These are phyloP conservation scores for Aleiodes testaceus DNA, from an alignment of 2,888 invertebrate species.

Conservation along the genomic window DNA sequence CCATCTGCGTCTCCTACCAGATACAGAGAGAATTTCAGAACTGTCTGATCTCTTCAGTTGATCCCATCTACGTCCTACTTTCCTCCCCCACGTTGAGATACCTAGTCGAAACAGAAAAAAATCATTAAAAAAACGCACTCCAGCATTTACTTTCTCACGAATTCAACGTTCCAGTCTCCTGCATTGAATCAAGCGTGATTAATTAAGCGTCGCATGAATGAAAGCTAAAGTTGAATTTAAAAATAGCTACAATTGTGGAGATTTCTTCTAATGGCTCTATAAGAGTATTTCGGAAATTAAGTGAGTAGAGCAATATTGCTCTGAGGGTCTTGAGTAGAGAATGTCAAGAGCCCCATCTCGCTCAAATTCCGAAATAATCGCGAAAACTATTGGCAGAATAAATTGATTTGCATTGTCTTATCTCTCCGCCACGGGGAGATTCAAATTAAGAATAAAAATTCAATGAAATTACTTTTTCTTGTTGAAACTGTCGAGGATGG, in stretches of 20 bases:
- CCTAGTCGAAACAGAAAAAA: conserved; percentile 67
- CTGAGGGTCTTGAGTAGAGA: no score
- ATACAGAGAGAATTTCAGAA: conserved; percentile 74
- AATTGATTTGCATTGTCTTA: background rate
- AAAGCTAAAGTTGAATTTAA: background rate
- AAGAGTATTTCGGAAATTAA: no score
- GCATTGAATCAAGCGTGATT: conserved; percentile 16
- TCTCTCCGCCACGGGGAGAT: background rate
- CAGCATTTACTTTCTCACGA: conserved; percentile 36
- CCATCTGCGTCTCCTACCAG: conserved; percentile 72
- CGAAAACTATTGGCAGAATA: background rate
- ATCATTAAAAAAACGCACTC: conserved; percentile 11
- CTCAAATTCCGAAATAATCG: no score
- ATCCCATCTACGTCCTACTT: conserved; percentile 78
- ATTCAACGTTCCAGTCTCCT: conserved; percentile 30
- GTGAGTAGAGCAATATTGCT: no score
- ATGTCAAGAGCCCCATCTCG: no score
- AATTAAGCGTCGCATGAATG: background rate
- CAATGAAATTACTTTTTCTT: conserved; percentile 63
- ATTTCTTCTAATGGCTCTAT: no score
- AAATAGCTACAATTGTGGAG: no score
- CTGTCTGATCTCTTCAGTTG: conserved; percentile 77
- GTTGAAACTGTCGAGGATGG: conserved; percentile 63
- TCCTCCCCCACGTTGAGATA: conserved; percentile 77
- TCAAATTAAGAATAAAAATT: background rate